Base-by-base conservation (phyloP, 2,888 invertebrate species). In the Protonemura montana region DNA sequence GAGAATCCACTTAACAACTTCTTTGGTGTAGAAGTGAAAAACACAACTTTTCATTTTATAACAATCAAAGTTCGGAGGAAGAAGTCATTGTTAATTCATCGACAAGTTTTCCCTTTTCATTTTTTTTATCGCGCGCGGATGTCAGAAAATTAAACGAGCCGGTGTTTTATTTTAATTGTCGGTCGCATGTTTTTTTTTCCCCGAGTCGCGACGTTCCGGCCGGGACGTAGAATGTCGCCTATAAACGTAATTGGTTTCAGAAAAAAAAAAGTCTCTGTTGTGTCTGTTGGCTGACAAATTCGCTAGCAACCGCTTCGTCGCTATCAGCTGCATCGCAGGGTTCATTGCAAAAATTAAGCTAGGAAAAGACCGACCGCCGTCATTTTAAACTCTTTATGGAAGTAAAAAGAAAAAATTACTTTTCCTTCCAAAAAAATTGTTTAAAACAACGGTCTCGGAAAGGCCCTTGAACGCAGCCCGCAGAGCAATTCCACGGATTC, bases 1-100 rank as follows among this genome's bases (percentile, higher is more conserved):
- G 29, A 27, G 84, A 84, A 84, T 84, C 84, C 84, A 84, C 84
- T 84, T 84, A 84, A 59, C 76, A 76, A 28, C 28, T 29, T 21
- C 81, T 30, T 29, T 30, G 16, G 29, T 29, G 81, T 29, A n/a
- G 81, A 81, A 59, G 30, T 81, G 30, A 81, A 81, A 29, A 30
- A 30, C 29, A 81, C 59, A 21, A 21, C 59, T 59, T 59, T 59
- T 59, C 59, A 59, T 59, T 59, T 13, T 59, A 59, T 59, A 59
- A 59, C 59, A 59, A 59, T 59, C 59, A 59, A 59, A 59, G 59
- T 59, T 59, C 59, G 59, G 59, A 59, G 21, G 59, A 59, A 59
- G 59, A 59, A 59, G 59, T 59, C 59, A 59, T 59, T 59, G 59
- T 59, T 59, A 59, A 59, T 59, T 59, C 59, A 59, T 59, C 59